Conservation (phyloP, 2,888 invertebrate genomes). For the Seira ritae region DNA sequence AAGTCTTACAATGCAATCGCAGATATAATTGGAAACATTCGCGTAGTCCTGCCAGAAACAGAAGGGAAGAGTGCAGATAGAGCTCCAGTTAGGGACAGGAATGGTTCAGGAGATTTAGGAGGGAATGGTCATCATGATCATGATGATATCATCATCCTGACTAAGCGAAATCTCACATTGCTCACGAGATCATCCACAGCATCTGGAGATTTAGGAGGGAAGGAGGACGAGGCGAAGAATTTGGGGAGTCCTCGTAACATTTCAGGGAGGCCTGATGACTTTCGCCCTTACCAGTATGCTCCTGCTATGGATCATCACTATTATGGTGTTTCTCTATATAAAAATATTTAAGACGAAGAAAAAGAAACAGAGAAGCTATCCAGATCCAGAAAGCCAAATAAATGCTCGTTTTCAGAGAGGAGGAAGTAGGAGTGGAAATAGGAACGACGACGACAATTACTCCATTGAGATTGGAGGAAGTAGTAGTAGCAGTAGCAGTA, state of each 20-base stretch:
- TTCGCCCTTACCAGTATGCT: slow-evolving; percentile 61
- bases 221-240: neutral
- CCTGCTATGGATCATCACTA: slow-evolving; percentile 46
- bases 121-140: neutral
- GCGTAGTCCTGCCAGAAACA: neutral
- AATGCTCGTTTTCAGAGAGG: neutral
- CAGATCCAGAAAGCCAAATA: neutral
- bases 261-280: slow-evolving; percentile 57
- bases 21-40: slow-evolving; percentile 1
- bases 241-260: slow-evolving; percentile 39
- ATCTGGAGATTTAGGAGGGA: slow-evolving; percentile 25
- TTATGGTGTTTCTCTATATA: slow-evolving; percentile 49
- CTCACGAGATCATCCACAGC: no score
- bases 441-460: neutral
- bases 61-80: no score
- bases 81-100: no score
- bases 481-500: neutral
- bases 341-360: slow-evolving; percentile 8
- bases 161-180: slow-evolving; percentile 36
- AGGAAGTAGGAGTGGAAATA: neutral
- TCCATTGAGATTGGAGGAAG: neutral
- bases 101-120: no score
- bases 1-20: neutral
- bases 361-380: neutral
- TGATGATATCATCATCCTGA: slow-evolving; percentile 27